phyloP scores from a whole-genome alignment of 2,888 invertebrate genomes.

The Clostera curtula region DNA sequence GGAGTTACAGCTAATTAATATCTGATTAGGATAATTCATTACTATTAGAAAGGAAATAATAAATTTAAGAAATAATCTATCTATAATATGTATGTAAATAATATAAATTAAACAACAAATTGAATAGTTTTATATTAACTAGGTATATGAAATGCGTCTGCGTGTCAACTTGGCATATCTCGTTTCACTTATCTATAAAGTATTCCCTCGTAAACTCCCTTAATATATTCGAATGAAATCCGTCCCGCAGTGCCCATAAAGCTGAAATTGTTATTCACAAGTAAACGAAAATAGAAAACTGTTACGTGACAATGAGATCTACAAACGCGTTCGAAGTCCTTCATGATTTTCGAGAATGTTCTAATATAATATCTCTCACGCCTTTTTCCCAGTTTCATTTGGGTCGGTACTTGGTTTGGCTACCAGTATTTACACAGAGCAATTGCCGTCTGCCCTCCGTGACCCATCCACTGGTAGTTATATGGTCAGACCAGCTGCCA shows the following conservation, averaged over 20 bases:
- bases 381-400: too few relatives aligned
- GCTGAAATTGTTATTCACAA: constrained; percentile 45
- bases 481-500: too few relatives aligned
- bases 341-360: constrained; percentile 6
- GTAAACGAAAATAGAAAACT: constrained; percentile 51
- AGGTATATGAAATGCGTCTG: constrained; percentile 21
- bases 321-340: constrained; percentile 20
- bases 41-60: too few relatives aligned
- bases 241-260: constrained; percentile 41
- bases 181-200: constrained; percentile 31
- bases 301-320: constrained; percentile 29
- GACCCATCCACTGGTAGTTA: too few relatives aligned
- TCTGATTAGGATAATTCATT: too few relatives aligned
- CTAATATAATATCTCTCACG: too few relatives aligned
- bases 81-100: too few relatives aligned
- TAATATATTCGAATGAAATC: constrained; percentile 48
- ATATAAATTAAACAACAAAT: constrained; percentile 4
- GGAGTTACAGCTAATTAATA: too few relatives aligned
- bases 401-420: too few relatives aligned
- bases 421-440: too few relatives aligned
- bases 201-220: constrained; percentile 41
- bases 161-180: constrained; percentile 33
- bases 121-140: constrained; percentile 12
- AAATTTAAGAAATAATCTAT: too few relatives aligned
- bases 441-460: too few relatives aligned